Percentiles rank a stretch among this genome's conserved stretches.
These are phyloP conservation scores for Drosophila takahashii DNA, from an alignment of 1,140 invertebrate species.

Conservation along the genomic window DNA sequence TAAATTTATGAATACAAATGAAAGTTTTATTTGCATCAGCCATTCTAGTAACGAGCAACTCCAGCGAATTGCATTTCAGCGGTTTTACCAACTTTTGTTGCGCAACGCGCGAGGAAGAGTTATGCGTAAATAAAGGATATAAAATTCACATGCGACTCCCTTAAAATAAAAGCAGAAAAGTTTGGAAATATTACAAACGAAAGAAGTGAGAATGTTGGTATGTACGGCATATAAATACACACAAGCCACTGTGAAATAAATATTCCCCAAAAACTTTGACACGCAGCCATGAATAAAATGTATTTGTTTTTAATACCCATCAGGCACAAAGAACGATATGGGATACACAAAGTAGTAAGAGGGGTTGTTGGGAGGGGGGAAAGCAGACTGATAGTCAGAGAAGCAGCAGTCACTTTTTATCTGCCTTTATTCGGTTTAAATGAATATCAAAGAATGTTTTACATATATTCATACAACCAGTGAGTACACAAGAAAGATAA, in stretches of 20 bases:
- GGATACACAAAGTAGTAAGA: no score
- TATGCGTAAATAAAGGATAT: constrained; percentile 48
- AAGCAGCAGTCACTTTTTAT: constrained; percentile 8
- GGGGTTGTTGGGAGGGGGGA: no score
- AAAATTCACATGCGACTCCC: constrained; percentile 35
- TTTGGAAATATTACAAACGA: constrained; percentile 1
- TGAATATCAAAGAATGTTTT: constrained; percentile 16
- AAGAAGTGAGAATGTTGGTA: neutral
- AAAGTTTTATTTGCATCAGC: constrained; percentile 19
- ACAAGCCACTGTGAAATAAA: constrained; percentile 23
- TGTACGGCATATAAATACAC: neutral
- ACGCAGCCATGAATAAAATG: constrained; percentile 59
- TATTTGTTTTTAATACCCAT: constrained; percentile 55
- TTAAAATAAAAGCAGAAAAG: constrained; percentile 22
- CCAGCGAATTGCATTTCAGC: constrained; percentile 30
- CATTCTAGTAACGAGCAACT: constrained; percentile 8
- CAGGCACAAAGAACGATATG: constrained; percentile 5
- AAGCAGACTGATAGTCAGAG: neutral
- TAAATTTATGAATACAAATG: constrained; percentile 27
- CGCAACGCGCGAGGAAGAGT: constrained; percentile 15
- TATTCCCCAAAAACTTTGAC: constrained; percentile 47
- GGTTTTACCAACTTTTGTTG: constrained; percentile 11
- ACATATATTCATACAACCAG: neutral
- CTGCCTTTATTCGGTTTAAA: constrained; percentile 14
- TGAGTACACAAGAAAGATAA: neutral